Evolutionary conservation across 1,140 invertebrate genomes (phyloP).

Genomic region (Drosophila arizonae): DNA sequence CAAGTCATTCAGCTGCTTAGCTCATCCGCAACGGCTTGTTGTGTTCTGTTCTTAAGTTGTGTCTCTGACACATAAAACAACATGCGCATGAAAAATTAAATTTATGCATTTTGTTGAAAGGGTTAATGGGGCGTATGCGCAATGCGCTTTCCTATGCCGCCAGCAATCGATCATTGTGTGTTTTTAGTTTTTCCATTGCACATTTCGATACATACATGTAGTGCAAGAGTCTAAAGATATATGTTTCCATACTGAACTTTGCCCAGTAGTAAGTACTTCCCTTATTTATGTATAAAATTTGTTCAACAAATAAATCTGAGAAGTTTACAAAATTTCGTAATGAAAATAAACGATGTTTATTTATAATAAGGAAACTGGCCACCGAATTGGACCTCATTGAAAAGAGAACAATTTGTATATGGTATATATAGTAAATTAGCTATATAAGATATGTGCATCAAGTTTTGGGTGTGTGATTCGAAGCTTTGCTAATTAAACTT

Average conservation of each 20-base stretch:
- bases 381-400: slow-evolving; percentile 63
- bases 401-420: slow-evolving; percentile 36
- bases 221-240: background rate
- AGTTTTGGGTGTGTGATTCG: slow-evolving; percentile 11
- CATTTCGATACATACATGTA: background rate
- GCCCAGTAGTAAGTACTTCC: background rate
- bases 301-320: slow-evolving; percentile 23
- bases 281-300: slow-evolving; percentile 11
- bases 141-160: slow-evolving; percentile 29
- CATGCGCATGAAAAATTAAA: slow-evolving; percentile 40
- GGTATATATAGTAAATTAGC: background rate
- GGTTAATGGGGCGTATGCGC: slow-evolving; percentile 53
- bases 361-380: slow-evolving; percentile 20
- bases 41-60: slow-evolving; percentile 7
- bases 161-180: slow-evolving; percentile 53
- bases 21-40: slow-evolving; percentile 2
- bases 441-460: background rate
- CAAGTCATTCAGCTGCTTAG: background rate
- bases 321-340: slow-evolving; percentile 41
- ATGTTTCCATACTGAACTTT: background rate
- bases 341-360: slow-evolving; percentile 67
- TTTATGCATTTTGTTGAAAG: slow-evolving; percentile 66
- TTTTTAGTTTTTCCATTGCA: background rate
- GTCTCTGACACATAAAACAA: slow-evolving; percentile 29
- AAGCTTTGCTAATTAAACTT: slow-evolving; percentile 75